A percentile compares a stretch with the other conserved stretches of the same genome.
Conservation (phyloP, 2,888 invertebrate genomes). For the Eledona agricola region DNA sequence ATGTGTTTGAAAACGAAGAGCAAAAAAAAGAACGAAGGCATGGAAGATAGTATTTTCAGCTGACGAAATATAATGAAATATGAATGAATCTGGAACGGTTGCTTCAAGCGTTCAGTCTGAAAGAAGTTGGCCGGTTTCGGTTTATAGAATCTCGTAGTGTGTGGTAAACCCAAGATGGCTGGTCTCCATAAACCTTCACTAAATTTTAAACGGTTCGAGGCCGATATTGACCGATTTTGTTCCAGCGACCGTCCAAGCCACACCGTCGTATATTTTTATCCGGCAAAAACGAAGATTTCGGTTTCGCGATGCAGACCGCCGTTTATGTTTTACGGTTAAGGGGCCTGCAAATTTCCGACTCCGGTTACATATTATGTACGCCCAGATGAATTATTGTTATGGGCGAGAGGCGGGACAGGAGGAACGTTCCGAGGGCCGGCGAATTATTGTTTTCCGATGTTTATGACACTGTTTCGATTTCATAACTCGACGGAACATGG, state of each 20-base stretch:
- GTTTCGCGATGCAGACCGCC: conserved; percentile 30
- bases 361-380: conserved; percentile 49
- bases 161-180: no score
- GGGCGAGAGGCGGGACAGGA: conserved; percentile 52
- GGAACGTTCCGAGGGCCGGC: conserved; percentile 53
- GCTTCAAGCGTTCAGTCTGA: no score
- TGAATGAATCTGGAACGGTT: no score
- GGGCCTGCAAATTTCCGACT: conserved; percentile 39
- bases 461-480: conserved; percentile 65
- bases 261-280: conserved; percentile 31
- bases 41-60: no score
- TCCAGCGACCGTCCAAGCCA: conserved; percentile 24
- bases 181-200: conserved; percentile 23
- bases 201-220: conserved; percentile 22
- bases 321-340: conserved; percentile 33
- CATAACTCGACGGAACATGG: conserved; percentile 61
- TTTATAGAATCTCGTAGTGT: conserved; percentile 28
- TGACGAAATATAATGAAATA: no score
- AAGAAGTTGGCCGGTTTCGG: conserved; percentile 27
- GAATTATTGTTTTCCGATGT: conserved; percentile 65
- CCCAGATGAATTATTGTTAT: conserved; percentile 57
- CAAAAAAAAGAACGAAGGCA: no score
- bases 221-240: conserved; percentile 27
- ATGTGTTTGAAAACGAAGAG: no score
- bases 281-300: conserved; percentile 31